Base-by-base conservation (phyloP, 2,113 vertebrate species). In the Calyptomena viridis region DNA sequence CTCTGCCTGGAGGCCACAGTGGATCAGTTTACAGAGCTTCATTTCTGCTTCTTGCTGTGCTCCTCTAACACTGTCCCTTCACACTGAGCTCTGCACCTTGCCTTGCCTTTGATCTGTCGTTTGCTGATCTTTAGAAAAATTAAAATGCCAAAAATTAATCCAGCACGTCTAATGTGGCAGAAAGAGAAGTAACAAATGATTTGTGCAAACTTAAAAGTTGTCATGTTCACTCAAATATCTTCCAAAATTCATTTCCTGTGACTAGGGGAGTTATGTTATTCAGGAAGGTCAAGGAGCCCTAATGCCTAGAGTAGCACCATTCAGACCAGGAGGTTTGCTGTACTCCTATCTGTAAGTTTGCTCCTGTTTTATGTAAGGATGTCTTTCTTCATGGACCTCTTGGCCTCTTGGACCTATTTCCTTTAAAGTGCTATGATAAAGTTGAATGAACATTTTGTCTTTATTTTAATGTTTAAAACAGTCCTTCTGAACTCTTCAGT, bases 151-250 rank as follows among this genome's bases (percentile, higher is more conserved):
- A 59, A 62, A 72, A 21, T 50, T 12, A 44, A 31, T 28, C 84
- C 52, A 59, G 30, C 13, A 17, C 28, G 24, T 28, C 37, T 1
- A 1, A 4, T 49, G 25, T 40, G 31, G 49, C 31, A 76, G 52
- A 46, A 90, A 35, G 13, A 69, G 25, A 59, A 58, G 31, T 22
- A 74, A 46, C 20, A 50, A 86, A 72, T 24, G 40, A 52, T 74
- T 27, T n/a, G 7, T 63, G 60, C 42, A 59, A 74, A 63, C 18
- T 60, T 17, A 27, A 33, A 71, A 68, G 16, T n/a, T 53, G 47
- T 7, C 8, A 11, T 5, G 3, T 42, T 67, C 18, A 3, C 1
- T 1, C n/a, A 62, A 46, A 46, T 0, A 0, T 58, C 40, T 76
- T 79, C 49, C 52, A 67, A 42, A 75, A 40, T 16, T 76, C 2